Evolutionary conservation across 2,113 vertebrate genomes (phyloP), one percentile per base, ranked within the genome.

Genomic region (Spea multiplicata): DNA sequence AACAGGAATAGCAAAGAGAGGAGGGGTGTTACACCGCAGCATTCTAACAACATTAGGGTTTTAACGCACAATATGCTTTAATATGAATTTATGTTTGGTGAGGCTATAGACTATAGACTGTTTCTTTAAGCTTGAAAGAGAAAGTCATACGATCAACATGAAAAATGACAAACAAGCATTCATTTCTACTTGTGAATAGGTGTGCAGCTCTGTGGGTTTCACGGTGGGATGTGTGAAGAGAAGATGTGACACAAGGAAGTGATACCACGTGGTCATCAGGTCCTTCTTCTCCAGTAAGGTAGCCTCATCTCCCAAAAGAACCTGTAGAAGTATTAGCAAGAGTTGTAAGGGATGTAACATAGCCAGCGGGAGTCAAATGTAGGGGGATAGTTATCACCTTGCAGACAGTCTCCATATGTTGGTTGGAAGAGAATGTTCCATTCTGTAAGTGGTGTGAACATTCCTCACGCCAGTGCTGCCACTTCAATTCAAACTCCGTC

Each of bases 381-480:
- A 47, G 8, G 52, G n/a, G 73, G 68, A 66, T 8, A 5, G 4
- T 52, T 59, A 87, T 81, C 14, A 98, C 97, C 94, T 96, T 97
- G 87, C 96, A 98, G 80, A 99, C 93, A 81, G 90, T 81, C 85
- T 97, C 95, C 85, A 99, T 89, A 78, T 88, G 91, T 45, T 72
- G 81, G 84, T 81, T 93, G 82, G 95, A 94, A 71, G 95, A 92
- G 17, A 99, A 99, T 0, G 95, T 96, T 82, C 93, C 93, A 59
- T 97, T 94, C 82, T 95, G 95, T 3, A 98, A 86, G 81, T 93
- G 94, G 44, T 91, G 91, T 47, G 95, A 91, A 49, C 96, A 97
- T 62, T 96, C 96, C 81, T 96, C 94, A 0, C 94, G 97, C 97
- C 97, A 99, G 83, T 97, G 94, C 82, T 95, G 94, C 97, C 97